Conservation (phyloP, 2,113 vertebrate genomes). For the Eira barbara region DNA sequence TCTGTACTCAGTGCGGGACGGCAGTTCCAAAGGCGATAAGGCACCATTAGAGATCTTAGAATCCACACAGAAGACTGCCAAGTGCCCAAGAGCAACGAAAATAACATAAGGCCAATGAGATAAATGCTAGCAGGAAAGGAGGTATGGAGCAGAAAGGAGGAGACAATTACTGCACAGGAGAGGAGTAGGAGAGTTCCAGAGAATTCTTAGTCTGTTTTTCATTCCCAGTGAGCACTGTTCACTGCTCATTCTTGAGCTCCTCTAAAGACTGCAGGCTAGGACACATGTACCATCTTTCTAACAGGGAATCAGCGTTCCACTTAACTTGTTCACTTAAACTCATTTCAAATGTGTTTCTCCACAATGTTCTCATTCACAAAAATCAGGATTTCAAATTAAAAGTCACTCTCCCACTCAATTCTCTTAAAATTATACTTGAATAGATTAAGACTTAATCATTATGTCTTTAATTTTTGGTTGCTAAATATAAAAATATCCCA, state of each 20-base stretch:
- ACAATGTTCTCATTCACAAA: background rate
- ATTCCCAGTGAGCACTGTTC: background rate
- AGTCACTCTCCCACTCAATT: background rate
- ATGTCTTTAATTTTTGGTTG: background rate
- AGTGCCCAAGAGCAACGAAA: background rate
- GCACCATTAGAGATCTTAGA: background rate
- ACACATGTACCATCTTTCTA: background rate
- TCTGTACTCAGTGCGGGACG: background rate
- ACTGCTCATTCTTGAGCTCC: background rate
- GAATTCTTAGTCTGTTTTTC: background rate
- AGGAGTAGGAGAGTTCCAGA: background rate
- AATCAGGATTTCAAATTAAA: background rate
- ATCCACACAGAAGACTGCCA: background rate
- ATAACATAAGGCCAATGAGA: too few relatives aligned
- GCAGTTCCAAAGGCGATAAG: background rate
- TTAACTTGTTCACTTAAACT: background rate
- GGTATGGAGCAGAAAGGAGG: background rate
- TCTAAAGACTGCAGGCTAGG: too few relatives aligned
- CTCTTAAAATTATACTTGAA: background rate
- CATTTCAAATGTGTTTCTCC: background rate
- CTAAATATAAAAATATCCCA: background rate
- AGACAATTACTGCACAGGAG: background rate
- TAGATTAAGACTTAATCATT: background rate
- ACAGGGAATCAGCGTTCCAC: background rate
- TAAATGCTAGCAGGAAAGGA: background rate